Percentiles rank a stretch among this genome's conserved stretches.
Evolutionary conservation across 1,140 invertebrate genomes (phyloP).

Genomic region (Bursaphelenchus mucronatus): DNA sequence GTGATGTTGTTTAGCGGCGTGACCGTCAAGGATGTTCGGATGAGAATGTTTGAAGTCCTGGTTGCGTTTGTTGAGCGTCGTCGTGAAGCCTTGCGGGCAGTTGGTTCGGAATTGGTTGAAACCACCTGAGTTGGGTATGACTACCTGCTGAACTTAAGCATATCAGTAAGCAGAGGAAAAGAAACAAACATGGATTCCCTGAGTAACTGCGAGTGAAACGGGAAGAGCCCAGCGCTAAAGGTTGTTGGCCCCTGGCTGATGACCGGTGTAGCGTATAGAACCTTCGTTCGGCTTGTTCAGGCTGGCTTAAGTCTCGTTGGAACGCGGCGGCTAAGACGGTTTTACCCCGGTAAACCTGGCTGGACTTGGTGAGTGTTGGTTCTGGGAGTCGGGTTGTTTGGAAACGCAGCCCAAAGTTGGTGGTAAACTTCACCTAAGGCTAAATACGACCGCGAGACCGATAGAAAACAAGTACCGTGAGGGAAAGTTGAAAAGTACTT

Average conservation of each 20-base stretch:
- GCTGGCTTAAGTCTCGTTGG: constrained; percentile 47
- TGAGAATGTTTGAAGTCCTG: no score
- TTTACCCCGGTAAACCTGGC: constrained; percentile 69
- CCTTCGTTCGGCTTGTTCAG: constrained; percentile 59
- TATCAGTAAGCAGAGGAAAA: constrained; percentile 86
- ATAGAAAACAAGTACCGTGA: constrained; percentile 85
- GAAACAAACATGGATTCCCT: constrained; percentile 82
- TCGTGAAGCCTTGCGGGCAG: no score
- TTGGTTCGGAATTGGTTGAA: background rate
- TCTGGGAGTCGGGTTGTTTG: constrained; percentile 77
- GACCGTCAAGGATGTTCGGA: no score
- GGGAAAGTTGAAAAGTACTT: constrained; percentile 84
- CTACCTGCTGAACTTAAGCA: constrained; percentile 79
- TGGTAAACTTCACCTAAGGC: constrained; percentile 80
- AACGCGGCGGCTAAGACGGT: constrained; percentile 70
- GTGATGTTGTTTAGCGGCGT: background rate
- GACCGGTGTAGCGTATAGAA: constrained; percentile 71
- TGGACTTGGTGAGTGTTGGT: constrained; percentile 60
- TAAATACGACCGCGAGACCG: constrained; percentile 78
- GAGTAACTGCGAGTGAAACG: constrained; percentile 80
- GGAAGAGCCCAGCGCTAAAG: constrained; percentile 72
- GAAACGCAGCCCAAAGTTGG: constrained; percentile 76
- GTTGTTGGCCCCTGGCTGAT: constrained; percentile 60
- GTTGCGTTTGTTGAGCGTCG: no score
- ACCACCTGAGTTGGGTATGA: constrained; percentile 69